phyloP scores from a whole-genome alignment of 2,888 invertebrate genomes.

The Mimas tiliae region DNA sequence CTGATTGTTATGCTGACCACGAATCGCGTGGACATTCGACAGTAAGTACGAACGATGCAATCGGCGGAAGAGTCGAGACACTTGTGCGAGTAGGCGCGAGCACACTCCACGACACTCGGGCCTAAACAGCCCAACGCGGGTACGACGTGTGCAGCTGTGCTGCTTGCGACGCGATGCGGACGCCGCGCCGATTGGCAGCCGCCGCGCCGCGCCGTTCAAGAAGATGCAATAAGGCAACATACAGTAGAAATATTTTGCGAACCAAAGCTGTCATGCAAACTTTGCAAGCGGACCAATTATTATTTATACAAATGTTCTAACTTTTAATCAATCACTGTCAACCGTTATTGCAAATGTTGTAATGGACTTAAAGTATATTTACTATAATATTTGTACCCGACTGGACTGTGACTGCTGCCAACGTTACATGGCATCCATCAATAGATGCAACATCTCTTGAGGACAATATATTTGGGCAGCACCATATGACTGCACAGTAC shows the following conservation, averaged over 20 bases:
- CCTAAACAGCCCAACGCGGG: constrained; percentile 24
- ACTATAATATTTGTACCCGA: too few relatives aligned
- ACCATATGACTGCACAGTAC: too few relatives aligned
- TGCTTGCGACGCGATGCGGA: constrained; percentile 35
- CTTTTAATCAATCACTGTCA: background rate
- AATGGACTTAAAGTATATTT: too few relatives aligned
- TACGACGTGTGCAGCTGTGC: background rate
- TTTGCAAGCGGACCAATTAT: constrained; percentile 51
- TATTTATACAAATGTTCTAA: too few relatives aligned
- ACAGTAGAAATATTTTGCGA: too few relatives aligned
- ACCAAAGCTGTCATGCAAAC: constrained; percentile 58
- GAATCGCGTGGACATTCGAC: constrained; percentile 64
- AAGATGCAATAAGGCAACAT: constrained; percentile 58
- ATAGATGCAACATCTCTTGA: too few relatives aligned
- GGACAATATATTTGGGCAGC: too few relatives aligned
- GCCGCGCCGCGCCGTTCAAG: constrained; percentile 44
- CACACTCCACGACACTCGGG: constrained; percentile 32
- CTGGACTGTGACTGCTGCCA: too few relatives aligned
- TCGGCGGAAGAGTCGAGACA: constrained; percentile 58
- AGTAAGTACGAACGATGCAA: constrained; percentile 58
- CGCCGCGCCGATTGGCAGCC: constrained; percentile 44
- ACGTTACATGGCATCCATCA: too few relatives aligned
- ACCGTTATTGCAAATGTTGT: too few relatives aligned
- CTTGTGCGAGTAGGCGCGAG: constrained; percentile 51
- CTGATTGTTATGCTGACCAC: constrained; percentile 73